Evolutionary conservation across 2,888 invertebrate genomes (phyloP), one percentile per base, ranked within the genome.

Genomic region (Eulithis prunata): DNA sequence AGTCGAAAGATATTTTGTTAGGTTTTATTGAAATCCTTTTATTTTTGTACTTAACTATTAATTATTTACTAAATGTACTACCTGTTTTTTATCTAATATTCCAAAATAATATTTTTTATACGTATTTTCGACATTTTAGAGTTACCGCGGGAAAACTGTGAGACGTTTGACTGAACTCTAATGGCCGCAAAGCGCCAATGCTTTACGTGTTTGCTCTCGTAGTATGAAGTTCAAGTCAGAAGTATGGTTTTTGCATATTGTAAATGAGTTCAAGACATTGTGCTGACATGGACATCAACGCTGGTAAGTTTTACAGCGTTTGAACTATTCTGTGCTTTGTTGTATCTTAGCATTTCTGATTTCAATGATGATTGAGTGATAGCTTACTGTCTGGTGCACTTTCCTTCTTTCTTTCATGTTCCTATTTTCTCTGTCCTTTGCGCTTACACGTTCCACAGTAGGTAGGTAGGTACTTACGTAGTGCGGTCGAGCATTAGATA

Each of bases 101-200:
- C 13, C 11, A 46, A 46, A 14, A 52, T 36, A 45, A 46, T 36
- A 60, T 12, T 38, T 43, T 47, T 52, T 38, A 32, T 6, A 55
- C 49, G 8, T 57, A 46, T 47, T 60, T 60, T 54, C 56, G 54
- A 59, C 62, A 63, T 75, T 75, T 63, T 68, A 69, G 62, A 76
- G 79, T 88, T 86, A 89, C 89, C 92, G 92, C 92, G 92, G 92
- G 92, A 92, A 92, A 92, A 89, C 85, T 85, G 86, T 85, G 87
- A 86, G 81, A 90, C 90, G 89, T 90, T 90, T 88, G 89, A 90
- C 87, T 88, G 70, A 70, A 83, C 85, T 84, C 72, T 91, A 92
- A 93, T 93, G 93, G 93, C 93, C 93, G 93, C 93, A 91, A 85
- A 91, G 90, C 91, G 90, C 90, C 90, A 91, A 91, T 91, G 89